Conservation (phyloP, 2,888 invertebrate genomes). For the Criorhina ranunculi region DNA sequence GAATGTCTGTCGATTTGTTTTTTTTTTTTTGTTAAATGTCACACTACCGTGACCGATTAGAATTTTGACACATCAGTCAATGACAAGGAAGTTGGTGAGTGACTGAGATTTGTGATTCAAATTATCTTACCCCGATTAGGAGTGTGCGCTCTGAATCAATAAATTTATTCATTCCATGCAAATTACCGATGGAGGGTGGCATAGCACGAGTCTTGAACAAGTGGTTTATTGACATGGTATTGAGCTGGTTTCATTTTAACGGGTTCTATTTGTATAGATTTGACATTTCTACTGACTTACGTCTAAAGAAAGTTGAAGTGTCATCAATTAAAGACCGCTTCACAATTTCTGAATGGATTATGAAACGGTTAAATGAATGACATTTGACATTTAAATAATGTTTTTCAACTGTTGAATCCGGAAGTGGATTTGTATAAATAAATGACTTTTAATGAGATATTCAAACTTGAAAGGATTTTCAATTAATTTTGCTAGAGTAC, state of each 20-base stretch:
- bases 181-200: neutral
- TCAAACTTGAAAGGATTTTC: too few species aligned
- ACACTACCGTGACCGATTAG: conserved; percentile 10
- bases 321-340: neutral
- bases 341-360: too few species aligned
- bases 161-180: conserved; percentile 15
- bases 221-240: conserved; percentile 5
- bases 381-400: too few species aligned
- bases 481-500: too few species aligned
- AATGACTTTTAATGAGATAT: too few species aligned
- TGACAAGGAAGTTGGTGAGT: neutral
- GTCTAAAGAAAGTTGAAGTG: conserved; percentile 1
- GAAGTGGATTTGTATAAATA: too few species aligned
- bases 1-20: neutral
- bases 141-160: neutral
- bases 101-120: conserved; percentile 18
- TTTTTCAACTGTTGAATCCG: too few species aligned
- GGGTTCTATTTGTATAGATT: neutral
- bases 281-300: neutral
- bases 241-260: conserved; percentile 12
- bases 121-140: conserved; percentile 2
- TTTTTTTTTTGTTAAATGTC: neutral
- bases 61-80: neutral
- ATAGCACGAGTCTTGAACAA: neutral
- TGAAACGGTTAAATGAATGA: too few species aligned